Evolutionary conservation across 2,113 vertebrate genomes (phyloP).

Genomic region (Zosterops borbonicus): DNA sequence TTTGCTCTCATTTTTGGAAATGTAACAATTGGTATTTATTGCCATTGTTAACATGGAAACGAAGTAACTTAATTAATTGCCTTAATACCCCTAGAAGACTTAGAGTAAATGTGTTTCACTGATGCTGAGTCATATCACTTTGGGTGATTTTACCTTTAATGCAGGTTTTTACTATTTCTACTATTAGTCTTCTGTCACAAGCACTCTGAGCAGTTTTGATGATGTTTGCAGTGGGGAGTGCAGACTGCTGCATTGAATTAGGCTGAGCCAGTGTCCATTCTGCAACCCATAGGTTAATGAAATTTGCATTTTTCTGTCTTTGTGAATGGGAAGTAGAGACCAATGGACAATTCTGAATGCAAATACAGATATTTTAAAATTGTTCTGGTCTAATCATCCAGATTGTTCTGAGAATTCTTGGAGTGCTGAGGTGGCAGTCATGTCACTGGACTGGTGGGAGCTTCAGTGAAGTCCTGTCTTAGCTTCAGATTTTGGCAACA

Average conservation of each 20-base stretch:
- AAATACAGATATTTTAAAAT: background rate
- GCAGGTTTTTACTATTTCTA: conserved; percentile 22
- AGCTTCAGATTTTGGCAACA: background rate
- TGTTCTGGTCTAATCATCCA: background rate
- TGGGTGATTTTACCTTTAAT: background rate
- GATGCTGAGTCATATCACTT: background rate
- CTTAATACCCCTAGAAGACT: background rate
- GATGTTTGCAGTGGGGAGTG: background rate
- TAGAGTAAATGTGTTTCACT: background rate
- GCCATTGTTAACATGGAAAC: background rate
- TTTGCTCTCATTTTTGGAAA: background rate
- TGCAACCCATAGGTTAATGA: background rate
- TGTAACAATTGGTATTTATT: background rate
- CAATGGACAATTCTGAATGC: background rate
- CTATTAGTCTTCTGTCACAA: background rate
- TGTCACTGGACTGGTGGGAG: background rate
- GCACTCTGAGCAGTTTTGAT: background rate
- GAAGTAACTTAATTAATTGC: background rate
- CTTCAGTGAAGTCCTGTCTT: background rate
- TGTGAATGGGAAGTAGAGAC: background rate
- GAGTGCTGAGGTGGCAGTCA: background rate
- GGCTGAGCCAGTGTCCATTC: background rate
- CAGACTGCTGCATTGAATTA: background rate
- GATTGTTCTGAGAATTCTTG: background rate
- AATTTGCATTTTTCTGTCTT: background rate